phyloP scores from a whole-genome alignment of 2,113 vertebrate species.

The Zapornia atra region DNA sequence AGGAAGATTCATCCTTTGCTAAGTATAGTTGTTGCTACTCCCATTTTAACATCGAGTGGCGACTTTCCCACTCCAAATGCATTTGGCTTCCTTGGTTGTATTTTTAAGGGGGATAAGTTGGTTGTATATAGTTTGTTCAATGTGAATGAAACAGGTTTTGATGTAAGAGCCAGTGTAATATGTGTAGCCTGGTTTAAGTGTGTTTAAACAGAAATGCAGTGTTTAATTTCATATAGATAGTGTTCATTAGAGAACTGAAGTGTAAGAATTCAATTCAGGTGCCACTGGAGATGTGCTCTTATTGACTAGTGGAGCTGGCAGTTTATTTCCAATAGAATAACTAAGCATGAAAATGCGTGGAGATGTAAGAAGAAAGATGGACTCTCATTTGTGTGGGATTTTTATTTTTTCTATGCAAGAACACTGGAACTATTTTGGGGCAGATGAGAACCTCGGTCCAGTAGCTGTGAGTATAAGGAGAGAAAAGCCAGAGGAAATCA shows the following conservation, averaged over 20 bases:
- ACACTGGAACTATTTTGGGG: constrained; percentile 97
- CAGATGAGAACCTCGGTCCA: constrained; percentile 91
- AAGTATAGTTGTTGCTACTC: background rate
- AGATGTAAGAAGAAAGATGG: background rate
- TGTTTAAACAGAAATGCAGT: background rate
- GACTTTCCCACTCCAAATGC: background rate
- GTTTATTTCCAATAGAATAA: background rate
- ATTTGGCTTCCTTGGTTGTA: background rate
- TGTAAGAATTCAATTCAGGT: background rate
- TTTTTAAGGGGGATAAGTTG: background rate
- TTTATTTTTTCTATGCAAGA: constrained; percentile 71
- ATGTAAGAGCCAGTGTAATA: background rate
- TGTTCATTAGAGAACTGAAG: background rate
- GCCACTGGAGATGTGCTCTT: background rate
- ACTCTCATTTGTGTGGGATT: background rate
- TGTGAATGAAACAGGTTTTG: background rate
- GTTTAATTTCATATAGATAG: background rate
- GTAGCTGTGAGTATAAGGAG: constrained; percentile 93
- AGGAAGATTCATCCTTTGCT: background rate
- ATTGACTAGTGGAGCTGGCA: background rate
- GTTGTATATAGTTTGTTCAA: background rate
- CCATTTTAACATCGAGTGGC: background rate
- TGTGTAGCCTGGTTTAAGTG: background rate
- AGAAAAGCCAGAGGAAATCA: constrained; percentile 93
- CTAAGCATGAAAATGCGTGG: background rate